Evolutionary conservation across 2,113 vertebrate species (phyloP).

Genomic region (Rhineura floridana): DNA sequence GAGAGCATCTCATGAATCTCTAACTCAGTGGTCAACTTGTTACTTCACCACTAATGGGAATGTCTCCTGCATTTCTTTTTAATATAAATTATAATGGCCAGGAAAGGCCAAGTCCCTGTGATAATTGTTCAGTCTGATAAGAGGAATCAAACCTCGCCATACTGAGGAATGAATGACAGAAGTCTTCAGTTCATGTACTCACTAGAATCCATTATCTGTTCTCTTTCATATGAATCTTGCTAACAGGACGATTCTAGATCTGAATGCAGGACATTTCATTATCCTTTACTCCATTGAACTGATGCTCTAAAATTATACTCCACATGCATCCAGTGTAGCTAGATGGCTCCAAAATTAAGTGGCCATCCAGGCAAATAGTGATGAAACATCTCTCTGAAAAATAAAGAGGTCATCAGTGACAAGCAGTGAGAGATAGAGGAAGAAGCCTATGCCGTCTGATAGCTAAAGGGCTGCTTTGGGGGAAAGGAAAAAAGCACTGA

Average conservation of each 20-base stretch:
- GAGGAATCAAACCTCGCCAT: constrained; percentile 58
- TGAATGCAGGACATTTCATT: constrained; percentile 58
- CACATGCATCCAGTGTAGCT: constrained; percentile 21
- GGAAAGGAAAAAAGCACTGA: not conserved
- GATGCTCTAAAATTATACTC: constrained; percentile 48
- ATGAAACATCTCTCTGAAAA: constrained; percentile 52
- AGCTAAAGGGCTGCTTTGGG: constrained; percentile 28
- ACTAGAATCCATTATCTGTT: constrained; percentile 68
- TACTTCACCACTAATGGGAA: constrained; percentile 41
- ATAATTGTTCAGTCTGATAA: constrained; percentile 68
- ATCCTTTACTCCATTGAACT: constrained; percentile 38
- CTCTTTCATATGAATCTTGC: constrained; percentile 54
- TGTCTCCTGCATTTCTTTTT: constrained; percentile 55
- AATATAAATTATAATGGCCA: constrained; percentile 59
- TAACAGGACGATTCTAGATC: constrained; percentile 42
- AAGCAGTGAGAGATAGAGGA: constrained; percentile 37
- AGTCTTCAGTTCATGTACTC: constrained; percentile 54
- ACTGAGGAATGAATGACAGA: constrained; percentile 55
- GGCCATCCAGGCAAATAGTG: constrained; percentile 12
- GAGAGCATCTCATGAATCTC: constrained; percentile 18
- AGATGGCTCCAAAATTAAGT: constrained; percentile 58
- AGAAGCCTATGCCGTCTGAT: constrained; percentile 19
- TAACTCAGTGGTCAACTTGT: constrained; percentile 47
- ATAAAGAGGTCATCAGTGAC: constrained; percentile 46
- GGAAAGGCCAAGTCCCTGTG: constrained; percentile 65